These are phyloP conservation scores for Phylloscopus trochiloides DNA, from an alignment of 2,113 vertebrate species.

Conservation along the genomic window DNA sequence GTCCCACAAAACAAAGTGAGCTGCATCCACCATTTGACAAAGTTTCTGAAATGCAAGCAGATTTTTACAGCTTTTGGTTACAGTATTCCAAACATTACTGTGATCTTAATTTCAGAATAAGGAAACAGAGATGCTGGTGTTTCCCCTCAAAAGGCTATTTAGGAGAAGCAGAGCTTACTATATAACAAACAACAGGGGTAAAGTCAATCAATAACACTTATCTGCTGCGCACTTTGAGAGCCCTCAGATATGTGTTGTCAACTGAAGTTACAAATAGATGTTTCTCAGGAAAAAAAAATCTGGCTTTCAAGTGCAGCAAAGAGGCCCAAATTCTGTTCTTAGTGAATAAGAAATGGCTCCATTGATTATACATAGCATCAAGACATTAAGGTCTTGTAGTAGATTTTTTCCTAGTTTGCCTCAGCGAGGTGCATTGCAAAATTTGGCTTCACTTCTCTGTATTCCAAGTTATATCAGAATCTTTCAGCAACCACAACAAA, in stretches of 20 bases:
- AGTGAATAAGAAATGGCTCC: neutral
- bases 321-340: neutral
- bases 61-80: neutral
- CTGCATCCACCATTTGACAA: neutral
- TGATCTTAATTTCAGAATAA: neutral
- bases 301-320: neutral
- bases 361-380: neutral
- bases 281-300: neutral
- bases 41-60: neutral
- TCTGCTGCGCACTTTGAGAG: neutral
- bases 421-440: neutral
- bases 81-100: neutral
- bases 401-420: neutral
- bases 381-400: neutral
- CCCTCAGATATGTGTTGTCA: neutral
- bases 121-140: neutral
- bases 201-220: neutral
- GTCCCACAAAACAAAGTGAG: neutral
- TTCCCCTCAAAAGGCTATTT: neutral
- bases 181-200: neutral
- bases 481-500: neutral
- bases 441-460: neutral
- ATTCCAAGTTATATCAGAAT: neutral
- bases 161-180: neutral
- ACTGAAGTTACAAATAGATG: neutral